Percentiles rank a stretch among this genome's conserved stretches.
Conservation (phyloP, 2,888 invertebrate species). For the Hipparchia sbordonii region DNA sequence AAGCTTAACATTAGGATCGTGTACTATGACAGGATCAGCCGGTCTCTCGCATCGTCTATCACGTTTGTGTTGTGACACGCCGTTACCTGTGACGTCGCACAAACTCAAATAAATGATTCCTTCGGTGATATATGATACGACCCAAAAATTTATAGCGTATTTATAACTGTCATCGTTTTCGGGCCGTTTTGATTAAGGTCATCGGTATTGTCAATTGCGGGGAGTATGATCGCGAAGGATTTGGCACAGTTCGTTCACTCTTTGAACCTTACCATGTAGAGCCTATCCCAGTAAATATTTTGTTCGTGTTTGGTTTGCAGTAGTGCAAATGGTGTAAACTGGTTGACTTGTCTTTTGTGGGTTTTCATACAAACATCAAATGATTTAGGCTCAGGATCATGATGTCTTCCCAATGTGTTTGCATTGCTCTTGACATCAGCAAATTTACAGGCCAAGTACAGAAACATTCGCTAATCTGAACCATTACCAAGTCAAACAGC, state of each 20-base stretch:
- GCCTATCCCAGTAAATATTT: no score
- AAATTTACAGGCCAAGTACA: no score
- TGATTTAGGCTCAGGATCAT: no score
- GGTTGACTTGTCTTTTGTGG: no score
- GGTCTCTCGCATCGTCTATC: slow-evolving; percentile 8
- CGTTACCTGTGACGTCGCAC: slow-evolving; percentile 4
- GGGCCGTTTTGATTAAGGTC: slow-evolving; percentile 26
- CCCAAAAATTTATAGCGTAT: slow-evolving; percentile 8
- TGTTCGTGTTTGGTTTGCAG: no score
- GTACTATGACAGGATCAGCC: slow-evolving; percentile 17
- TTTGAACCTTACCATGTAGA: no score
- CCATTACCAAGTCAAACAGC: no score
- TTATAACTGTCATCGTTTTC: slow-evolving; percentile 26
- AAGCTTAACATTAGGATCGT: not conserved
- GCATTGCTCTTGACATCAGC: no score
- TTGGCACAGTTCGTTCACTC: not conserved
- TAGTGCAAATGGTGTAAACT: no score
- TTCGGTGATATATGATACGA: slow-evolving; percentile 18
- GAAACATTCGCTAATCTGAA: no score
- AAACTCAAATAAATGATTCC: slow-evolving; percentile 25
- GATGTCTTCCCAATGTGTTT: no score
- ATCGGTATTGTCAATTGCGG: slow-evolving; percentile 1
- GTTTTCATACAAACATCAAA: no score
- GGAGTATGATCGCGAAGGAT: not conserved
- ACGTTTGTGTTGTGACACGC: slow-evolving; percentile 7